phyloP scores from a whole-genome alignment of 2,888 invertebrate species.

The Deilephila elpenor region DNA sequence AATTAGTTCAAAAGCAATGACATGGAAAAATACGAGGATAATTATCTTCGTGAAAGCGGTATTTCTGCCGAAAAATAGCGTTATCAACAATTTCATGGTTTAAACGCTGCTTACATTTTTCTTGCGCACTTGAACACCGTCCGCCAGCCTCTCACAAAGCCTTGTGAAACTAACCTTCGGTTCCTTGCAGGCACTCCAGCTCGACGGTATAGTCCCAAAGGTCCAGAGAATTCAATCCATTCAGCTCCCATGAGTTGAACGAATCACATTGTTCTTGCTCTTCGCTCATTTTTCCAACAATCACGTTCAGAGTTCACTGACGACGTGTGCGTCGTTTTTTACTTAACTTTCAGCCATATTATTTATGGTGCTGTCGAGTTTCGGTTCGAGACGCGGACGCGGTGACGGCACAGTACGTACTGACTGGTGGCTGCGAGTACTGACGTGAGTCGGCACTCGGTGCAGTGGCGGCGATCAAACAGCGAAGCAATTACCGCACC shows the following conservation, averaged over 20 bases:
- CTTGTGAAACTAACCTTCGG: slow-evolving; percentile 87
- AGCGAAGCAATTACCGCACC: slow-evolving; percentile 66
- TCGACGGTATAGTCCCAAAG: slow-evolving; percentile 94
- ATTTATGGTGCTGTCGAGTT: slow-evolving; percentile 49
- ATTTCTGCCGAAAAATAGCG: slow-evolving; percentile 30
- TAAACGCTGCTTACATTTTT: slow-evolving; percentile 51
- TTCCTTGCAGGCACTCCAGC: slow-evolving; percentile 90
- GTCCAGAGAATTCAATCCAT: slow-evolving; percentile 89
- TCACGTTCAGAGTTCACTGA: slow-evolving; percentile 59
- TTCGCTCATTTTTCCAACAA: slow-evolving; percentile 72
- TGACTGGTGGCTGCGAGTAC: slow-evolving; percentile 38
- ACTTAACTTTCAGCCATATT: slow-evolving; percentile 64
- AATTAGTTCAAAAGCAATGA: background rate
- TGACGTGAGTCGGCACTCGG: slow-evolving; percentile 37
- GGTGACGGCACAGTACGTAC: slow-evolving; percentile 63
- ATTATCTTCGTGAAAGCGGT: slow-evolving; percentile 20
- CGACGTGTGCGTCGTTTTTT: slow-evolving; percentile 49
- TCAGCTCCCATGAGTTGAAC: slow-evolving; percentile 81
- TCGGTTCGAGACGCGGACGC: slow-evolving; percentile 58
- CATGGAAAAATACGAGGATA: background rate
- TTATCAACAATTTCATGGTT: slow-evolving; percentile 57
- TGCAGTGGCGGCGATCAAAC: slow-evolving; percentile 41
- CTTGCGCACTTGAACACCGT: slow-evolving; percentile 50
- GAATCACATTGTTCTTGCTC: slow-evolving; percentile 77
- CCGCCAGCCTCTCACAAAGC: slow-evolving; percentile 62